These are phyloP conservation scores for Nemopilema nomurai DNA, from an alignment of 30 jellyfish, hydroid and myxozoan genomes.

Conservation along the genomic window DNA sequence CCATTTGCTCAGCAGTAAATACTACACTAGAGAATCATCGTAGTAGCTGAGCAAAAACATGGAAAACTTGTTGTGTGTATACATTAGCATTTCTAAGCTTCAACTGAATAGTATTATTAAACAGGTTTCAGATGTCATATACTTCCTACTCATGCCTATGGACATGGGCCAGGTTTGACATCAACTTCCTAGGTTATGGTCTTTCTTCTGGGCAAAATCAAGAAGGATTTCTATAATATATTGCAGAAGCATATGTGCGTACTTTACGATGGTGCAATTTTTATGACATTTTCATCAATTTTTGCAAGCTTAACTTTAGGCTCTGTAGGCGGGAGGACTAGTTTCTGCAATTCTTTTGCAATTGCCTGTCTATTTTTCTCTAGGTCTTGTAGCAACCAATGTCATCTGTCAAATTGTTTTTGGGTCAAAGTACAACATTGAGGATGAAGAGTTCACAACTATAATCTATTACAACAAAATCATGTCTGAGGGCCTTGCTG, in stretches of 20 bases:
- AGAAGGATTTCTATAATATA: neutral
- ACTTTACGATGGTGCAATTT: neutral
- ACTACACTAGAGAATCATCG: no score
- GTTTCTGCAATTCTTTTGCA: neutral
- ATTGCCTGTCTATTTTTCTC: neutral
- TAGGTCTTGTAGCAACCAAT: slow-evolving; percentile 18
- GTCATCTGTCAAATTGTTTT: slow-evolving; percentile 1
- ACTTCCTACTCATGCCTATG: no score
- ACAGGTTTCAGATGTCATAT: no score
- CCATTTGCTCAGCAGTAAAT: no score
- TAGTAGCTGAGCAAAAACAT: no score
- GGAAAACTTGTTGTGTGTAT: no score
- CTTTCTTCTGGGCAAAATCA: no score
- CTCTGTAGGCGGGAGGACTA: neutral
- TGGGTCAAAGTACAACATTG: slow-evolving; percentile 20
- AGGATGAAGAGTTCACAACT: slow-evolving; percentile 34
- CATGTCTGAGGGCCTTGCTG: slow-evolving; percentile 14
- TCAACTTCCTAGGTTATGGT: no score
- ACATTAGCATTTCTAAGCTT: no score
- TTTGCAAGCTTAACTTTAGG: neutral
- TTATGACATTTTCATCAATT: neutral
- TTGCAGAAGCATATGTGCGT: neutral
- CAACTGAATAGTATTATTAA: no score
- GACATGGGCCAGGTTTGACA: no score
- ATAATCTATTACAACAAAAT: neutral